Percentiles rank a stretch among this genome's conserved stretches.
Conservation (phyloP, 2,113 vertebrate species). For the Lepus americanus region DNA sequence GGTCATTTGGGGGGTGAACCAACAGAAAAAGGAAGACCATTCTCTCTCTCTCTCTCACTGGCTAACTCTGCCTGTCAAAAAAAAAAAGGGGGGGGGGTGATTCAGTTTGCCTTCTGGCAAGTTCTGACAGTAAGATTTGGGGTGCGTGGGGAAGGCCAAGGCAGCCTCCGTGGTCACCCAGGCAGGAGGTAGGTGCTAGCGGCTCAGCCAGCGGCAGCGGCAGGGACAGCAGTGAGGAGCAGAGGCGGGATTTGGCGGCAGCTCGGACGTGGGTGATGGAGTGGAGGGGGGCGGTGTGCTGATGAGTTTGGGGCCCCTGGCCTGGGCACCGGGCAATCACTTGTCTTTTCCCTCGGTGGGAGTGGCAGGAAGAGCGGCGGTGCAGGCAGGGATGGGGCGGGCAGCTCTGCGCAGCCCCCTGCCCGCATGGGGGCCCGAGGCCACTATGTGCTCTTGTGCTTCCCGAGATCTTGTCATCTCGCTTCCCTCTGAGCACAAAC, state of each 20-base stretch:
- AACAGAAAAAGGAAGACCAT: too few species aligned
- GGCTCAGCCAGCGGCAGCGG: neutral
- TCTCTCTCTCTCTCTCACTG: too few species aligned
- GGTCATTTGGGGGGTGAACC: too few species aligned
- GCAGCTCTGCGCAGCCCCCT: too few species aligned
- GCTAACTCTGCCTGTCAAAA: too few species aligned
- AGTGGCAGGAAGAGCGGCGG: neutral
- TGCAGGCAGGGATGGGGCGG: too few species aligned
- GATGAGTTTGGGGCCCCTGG: neutral
- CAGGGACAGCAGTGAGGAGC: neutral
- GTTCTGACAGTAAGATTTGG: too few species aligned
- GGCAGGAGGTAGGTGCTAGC: neutral
- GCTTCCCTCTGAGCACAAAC: slow-evolving; percentile 59
- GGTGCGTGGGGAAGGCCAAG: neutral
- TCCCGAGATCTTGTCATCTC: slow-evolving; percentile 56
- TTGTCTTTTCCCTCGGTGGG: neutral
- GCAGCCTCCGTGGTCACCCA: neutral
- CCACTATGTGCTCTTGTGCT: slow-evolving; percentile 1
- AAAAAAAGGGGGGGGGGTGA: neutral
- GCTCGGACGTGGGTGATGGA: neutral
- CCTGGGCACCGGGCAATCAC: neutral
- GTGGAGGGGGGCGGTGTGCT: fast-evolving
- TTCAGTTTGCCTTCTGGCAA: neutral
- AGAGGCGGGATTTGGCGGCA: neutral
- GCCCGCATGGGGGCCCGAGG: neutral